These are phyloP conservation scores for Cerastis leucographa DNA, from an alignment of 2,888 invertebrate genomes.

Conservation along the genomic window DNA sequence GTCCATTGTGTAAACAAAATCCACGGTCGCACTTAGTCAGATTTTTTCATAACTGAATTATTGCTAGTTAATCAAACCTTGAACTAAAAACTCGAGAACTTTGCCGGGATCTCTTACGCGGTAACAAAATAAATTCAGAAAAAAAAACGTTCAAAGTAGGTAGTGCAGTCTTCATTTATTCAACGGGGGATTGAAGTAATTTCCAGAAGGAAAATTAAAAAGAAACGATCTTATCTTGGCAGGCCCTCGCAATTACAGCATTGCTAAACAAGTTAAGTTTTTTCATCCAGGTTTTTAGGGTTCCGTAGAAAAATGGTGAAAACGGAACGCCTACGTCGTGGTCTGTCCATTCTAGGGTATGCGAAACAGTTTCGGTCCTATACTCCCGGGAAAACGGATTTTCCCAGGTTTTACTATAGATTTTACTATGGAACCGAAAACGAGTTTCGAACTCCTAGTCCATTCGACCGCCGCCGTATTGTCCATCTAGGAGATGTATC, in stretches of 20 bases:
- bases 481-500: not conserved
- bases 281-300: constrained; percentile 51
- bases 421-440: no score
- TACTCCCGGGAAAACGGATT: no score
- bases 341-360: not conserved
- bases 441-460: no score
- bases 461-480: not conserved
- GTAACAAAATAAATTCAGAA: constrained; percentile 75
- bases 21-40: constrained; percentile 40
- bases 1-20: constrained; percentile 23
- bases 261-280: constrained; percentile 76
- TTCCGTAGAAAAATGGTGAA: not conserved
- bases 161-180: constrained; percentile 83
- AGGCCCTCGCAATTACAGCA: constrained; percentile 81
- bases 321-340: not conserved
- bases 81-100: constrained; percentile 71
- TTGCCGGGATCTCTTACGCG: constrained; percentile 70
- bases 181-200: constrained; percentile 84
- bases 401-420: no score
- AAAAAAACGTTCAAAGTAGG: constrained; percentile 69
- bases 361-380: no score
- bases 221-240: constrained; percentile 84
- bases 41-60: constrained; percentile 38
- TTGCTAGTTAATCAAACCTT: constrained; percentile 73
- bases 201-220: constrained; percentile 86